A percentile compares a stretch with the other conserved stretches of the same genome.
phyloP scores from a whole-genome alignment of 2,113 vertebrate species.

The Saccopteryx bilineata region DNA sequence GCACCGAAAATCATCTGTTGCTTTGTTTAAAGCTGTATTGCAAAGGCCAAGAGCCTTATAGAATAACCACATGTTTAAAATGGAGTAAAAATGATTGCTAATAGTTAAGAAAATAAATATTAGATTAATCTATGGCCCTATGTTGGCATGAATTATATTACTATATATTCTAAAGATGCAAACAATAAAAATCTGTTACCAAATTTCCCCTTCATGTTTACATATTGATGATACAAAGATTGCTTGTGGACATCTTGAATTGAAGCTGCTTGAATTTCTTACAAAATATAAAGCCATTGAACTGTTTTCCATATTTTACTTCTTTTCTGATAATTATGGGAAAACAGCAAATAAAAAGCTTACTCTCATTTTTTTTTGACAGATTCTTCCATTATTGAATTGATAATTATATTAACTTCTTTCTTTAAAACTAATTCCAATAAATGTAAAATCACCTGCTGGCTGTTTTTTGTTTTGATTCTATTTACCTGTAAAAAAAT shows the following conservation, averaged over 20 bases:
- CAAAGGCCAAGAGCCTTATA: not conserved
- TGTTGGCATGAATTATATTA: not conserved
- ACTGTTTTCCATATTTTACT: not conserved
- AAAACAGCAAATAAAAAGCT: not conserved
- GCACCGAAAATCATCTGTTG: slow-evolving; percentile 67
- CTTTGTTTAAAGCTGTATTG: slow-evolving; percentile 57
- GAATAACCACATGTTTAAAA: not conserved
- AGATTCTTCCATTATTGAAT: not conserved
- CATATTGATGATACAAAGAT: not conserved
- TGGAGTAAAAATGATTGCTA: not conserved
- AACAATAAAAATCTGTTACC: not conserved
- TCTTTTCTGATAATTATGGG: not conserved
- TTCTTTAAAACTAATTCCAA: not conserved
- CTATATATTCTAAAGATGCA: not conserved
- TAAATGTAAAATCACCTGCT: not conserved
- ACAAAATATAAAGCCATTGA: not conserved
- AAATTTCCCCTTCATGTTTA: not conserved
- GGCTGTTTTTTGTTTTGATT: not conserved
- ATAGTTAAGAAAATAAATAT: slow-evolving; percentile 33
- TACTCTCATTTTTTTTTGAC: not conserved
- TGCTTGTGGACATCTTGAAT: not conserved
- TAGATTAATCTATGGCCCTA: not conserved
- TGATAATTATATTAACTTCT: not conserved
- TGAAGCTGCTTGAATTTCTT: not conserved
- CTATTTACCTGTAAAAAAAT: not conserved